Evolutionary conservation across 2,113 vertebrate species (phyloP).

Genomic region (Charadrius vociferus): DNA sequence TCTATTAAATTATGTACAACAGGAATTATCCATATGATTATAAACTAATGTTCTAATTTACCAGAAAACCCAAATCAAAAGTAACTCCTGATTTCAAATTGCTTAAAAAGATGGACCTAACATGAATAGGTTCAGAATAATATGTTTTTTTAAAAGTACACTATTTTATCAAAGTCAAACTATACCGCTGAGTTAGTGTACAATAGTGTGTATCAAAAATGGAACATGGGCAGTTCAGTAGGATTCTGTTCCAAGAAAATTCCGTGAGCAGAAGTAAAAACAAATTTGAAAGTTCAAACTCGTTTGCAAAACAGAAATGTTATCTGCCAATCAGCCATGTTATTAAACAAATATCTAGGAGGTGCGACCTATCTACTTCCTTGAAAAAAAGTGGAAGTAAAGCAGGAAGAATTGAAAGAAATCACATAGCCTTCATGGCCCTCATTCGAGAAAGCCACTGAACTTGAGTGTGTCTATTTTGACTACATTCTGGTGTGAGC

Average conservation of each 20-base stretch:
- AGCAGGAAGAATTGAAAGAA: background rate
- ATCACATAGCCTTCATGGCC: background rate
- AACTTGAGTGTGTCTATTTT: background rate
- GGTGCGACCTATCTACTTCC: accelerated
- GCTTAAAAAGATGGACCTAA: background rate
- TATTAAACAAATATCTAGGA: background rate
- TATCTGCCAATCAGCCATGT: background rate
- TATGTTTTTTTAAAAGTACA: background rate
- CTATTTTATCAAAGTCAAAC: background rate
- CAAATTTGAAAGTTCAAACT: background rate
- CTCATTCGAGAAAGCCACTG: background rate
- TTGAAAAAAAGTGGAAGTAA: background rate
- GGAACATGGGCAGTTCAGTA: accelerated
- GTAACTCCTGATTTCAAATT: background rate
- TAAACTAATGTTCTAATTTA: background rate
- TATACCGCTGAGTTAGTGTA: accelerated
- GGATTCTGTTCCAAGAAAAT: background rate
- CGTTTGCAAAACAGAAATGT: background rate
- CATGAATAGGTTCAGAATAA: background rate
- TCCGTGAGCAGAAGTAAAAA: background rate
- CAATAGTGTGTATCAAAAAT: accelerated
- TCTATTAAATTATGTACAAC: background rate
- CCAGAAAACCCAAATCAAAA: background rate
- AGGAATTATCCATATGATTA: background rate
- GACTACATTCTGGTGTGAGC: background rate